phyloP scores from a whole-genome alignment of 2,888 invertebrate genomes.

The Rhyacophila evoluta region DNA sequence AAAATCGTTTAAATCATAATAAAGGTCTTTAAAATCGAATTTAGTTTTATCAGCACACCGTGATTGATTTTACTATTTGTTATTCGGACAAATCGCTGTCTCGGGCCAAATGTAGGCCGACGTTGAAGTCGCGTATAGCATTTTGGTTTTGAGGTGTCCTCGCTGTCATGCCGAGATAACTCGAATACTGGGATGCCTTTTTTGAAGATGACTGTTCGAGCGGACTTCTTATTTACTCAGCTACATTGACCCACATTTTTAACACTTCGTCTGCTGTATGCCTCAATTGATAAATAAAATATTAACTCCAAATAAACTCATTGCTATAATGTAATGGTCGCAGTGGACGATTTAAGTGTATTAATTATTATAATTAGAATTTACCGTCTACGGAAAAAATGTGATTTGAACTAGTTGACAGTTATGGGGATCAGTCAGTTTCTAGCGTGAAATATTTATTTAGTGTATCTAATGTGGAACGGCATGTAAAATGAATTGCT shows the following conservation, averaged over 20 bases:
- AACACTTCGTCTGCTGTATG: not conserved
- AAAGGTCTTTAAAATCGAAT: not conserved
- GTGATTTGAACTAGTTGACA: too few relatives aligned
- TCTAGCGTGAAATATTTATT: too few relatives aligned
- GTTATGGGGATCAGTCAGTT: too few relatives aligned
- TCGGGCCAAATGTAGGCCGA: not conserved
- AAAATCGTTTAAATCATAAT: too few relatives aligned
- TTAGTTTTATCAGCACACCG: not conserved
- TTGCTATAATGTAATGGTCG: too few relatives aligned
- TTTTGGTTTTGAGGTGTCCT: not conserved
- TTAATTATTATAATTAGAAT: too few relatives aligned
- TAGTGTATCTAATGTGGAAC: too few relatives aligned
- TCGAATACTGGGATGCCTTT: conserved; percentile 1
- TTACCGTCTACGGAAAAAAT: too few relatives aligned
- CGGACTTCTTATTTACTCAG: not conserved
- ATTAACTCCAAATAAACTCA: too few relatives aligned
- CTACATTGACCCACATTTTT: conserved; percentile 3
- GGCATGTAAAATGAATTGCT: too few relatives aligned
- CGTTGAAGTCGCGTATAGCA: not conserved
- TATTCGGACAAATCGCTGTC: conserved; percentile 12
- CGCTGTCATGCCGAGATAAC: not conserved
- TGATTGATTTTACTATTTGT: not conserved
- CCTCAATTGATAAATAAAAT: too few relatives aligned
- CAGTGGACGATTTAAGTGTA: too few relatives aligned
- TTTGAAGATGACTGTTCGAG: conserved; percentile 4